phyloP scores from a whole-genome alignment of 2,113 vertebrate species.

The Hemiprocne comata region DNA sequence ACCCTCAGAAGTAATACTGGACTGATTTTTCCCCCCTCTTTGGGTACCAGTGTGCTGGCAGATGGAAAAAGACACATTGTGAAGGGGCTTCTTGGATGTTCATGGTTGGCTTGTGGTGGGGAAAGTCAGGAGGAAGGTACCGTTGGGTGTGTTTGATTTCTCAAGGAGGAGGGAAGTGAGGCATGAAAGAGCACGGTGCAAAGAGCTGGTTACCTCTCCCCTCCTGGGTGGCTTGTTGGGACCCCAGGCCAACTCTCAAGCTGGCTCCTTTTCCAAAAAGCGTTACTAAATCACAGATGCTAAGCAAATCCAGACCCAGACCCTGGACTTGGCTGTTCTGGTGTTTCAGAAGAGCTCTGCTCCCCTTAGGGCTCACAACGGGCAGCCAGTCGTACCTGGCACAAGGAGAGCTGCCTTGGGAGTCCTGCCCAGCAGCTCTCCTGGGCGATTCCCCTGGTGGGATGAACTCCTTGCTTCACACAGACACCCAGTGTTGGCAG shows the following conservation, averaged over 20 bases:
- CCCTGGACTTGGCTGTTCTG: not conserved
- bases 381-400: not conserved
- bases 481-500: not conserved
- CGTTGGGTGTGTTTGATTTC: not conserved
- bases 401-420: not conserved
- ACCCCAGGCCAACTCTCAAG: not conserved
- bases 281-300: not conserved
- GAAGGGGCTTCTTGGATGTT: not conserved
- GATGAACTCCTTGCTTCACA: not conserved
- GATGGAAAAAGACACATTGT: not conserved
- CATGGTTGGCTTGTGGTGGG: not conserved
- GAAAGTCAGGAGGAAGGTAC: not conserved
- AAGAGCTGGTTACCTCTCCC: not conserved
- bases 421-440: not conserved
- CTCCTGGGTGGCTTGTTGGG: not conserved
- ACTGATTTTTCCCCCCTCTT: fast-evolving
- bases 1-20: not conserved
- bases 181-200: not conserved
- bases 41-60: not conserved
- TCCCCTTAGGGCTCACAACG: not conserved
- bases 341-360: not conserved
- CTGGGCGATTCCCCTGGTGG: not conserved
- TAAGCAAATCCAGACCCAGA: not conserved
- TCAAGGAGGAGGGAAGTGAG: not conserved
- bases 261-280: not conserved